Conservation (phyloP, 2,797 vertebrate species). For the Eutrigla gurnardus region DNA sequence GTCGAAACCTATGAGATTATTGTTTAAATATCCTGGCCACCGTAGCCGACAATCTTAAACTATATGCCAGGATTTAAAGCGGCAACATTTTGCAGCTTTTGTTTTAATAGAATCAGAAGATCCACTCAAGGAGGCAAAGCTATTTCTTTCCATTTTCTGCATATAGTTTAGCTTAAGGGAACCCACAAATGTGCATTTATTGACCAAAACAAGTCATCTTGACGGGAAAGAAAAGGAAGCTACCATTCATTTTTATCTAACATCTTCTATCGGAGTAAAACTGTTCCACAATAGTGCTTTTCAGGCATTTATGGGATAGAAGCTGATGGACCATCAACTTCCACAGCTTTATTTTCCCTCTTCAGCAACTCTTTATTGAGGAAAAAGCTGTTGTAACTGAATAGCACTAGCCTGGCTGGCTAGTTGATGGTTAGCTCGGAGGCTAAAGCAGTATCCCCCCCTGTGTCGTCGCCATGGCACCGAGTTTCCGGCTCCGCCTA, state of each 20-base stretch:
- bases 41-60: neutral
- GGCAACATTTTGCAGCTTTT: neutral
- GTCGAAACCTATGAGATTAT: conserved; percentile 9
- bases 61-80: neutral
- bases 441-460: neutral
- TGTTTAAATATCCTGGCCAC: neutral
- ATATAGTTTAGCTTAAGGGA: neutral
- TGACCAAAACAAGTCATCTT: neutral
- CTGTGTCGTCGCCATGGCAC: neutral
- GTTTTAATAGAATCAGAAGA: neutral
- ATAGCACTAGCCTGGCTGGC: no score
- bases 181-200: neutral
- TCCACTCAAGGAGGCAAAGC: neutral
- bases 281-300: no score
- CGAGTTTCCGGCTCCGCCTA: neutral
- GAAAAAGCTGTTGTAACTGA: neutral
- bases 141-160: neutral
- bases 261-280: no score
- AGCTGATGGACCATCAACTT: no score
- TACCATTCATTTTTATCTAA: no score
- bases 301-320: no score
- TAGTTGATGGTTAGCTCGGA: neutral
- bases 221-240: no score
- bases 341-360: neutral
- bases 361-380: neutral